Conservation (phyloP, 2,113 vertebrate species). For the Tupaia chinensis region DNA sequence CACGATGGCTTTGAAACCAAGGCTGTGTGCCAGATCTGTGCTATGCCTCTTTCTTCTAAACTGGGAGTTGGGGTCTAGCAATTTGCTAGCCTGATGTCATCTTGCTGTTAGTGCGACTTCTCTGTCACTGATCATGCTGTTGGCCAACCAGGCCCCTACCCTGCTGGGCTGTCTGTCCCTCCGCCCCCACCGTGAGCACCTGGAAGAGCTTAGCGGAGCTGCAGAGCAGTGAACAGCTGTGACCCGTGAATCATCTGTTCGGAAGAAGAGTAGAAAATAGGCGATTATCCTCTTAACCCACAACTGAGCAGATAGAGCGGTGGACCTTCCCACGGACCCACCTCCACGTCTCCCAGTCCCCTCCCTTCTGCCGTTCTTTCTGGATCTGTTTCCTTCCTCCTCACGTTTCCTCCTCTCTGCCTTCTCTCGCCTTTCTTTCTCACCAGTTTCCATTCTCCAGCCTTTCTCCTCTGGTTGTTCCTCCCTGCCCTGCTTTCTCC, state of each 20-base stretch:
- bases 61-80: background rate
- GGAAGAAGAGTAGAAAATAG: background rate
- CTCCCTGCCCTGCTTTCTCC: background rate
- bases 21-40: background rate
- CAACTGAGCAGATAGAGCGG: background rate
- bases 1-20: background rate
- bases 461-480: background rate
- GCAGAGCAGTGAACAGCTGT: constrained; percentile 47
- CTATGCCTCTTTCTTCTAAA: background rate
- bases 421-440: background rate
- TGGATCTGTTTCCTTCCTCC: background rate
- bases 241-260: constrained; percentile 32
- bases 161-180: background rate
- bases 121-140: background rate
- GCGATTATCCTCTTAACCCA: background rate
- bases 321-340: background rate
- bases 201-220: background rate
- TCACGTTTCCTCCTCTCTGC: background rate
- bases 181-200: background rate
- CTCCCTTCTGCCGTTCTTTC: background rate
- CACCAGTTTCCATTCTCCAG: background rate
- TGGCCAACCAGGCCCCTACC: background rate
- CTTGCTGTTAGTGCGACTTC: background rate
- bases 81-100: background rate
- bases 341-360: background rate